Base-by-base conservation (phyloP, 2,888 invertebrate species). In the Oxycera nigricornis region DNA sequence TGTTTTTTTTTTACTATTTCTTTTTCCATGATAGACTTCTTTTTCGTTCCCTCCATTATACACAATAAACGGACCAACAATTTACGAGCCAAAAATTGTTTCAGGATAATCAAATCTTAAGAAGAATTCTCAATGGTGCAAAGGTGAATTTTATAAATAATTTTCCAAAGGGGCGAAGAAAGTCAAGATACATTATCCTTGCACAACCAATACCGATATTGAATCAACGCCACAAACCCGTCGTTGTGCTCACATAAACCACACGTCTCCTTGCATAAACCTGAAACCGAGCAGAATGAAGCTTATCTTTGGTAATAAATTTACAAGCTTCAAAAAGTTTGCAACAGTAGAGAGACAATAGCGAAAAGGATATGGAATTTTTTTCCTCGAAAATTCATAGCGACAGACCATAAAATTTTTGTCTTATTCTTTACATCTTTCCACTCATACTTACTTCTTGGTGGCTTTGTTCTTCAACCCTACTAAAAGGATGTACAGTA, bases 241-340 rank as follows among this genome's bases (percentile, higher is more conserved):
- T 17, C 17, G 35, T 14, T 17, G 20, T n/a, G 11, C 20, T 35
- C 20, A 2, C 35, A 14, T 20, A 4, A 14, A 28, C 59, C 6
- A 30, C 50, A 11, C 17, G 14, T 14, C n/a, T 2, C 41, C 67
- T 6, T 46, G 41, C 6, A 31, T 22, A 41, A 67, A n/a, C 62
- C 22, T 39, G 2, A 9, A 35, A 17, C 11, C 55, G 26, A 26
- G 22, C 14, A 35, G 22, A 31, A 31, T 22, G 70, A 55, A 70
- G 55, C 70, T 70, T 70, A 70, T 70, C 70, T 70, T 70, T 35
- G 55, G 70, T 55, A 70, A 70, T 70, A 70, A 70, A 70, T 70
- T 70, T 55, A 70, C 70, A 70, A 31, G 22, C 52, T 55, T 17
- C 55, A 22, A 55, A 35, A 52, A 70, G 52, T 70, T 70, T 70